These are phyloP conservation scores for Lycopodina hypogea DNA, from an alignment of 37 sponge, comb jelly and placozoan genomes.

Conservation along the genomic window DNA sequence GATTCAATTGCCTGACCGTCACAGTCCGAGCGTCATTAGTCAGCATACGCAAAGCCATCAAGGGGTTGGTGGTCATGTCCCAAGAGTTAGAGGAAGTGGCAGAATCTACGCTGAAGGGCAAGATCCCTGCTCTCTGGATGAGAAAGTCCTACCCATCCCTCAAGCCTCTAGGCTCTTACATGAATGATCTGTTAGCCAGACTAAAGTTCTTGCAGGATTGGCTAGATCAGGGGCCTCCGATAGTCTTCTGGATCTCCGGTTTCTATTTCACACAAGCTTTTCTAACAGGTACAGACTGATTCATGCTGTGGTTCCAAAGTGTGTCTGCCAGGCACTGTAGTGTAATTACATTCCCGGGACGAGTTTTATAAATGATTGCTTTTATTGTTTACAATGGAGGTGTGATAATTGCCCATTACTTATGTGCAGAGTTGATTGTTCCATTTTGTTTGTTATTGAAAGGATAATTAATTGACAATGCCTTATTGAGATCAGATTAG, in stretches of 20 bases:
- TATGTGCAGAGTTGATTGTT: too few species aligned
- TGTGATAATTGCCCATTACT: too few species aligned
- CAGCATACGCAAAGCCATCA: slow-evolving; percentile 99
- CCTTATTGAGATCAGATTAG: too few species aligned
- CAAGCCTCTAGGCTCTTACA: slow-evolving; percentile 96
- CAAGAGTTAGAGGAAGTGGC: slow-evolving; percentile 95
- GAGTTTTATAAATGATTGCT: neutral
- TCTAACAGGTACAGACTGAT: slow-evolving; percentile 83
- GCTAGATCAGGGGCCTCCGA: slow-evolving; percentile 94
- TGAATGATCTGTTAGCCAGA: slow-evolving; percentile 94
- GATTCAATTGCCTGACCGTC: slow-evolving; percentile 90
- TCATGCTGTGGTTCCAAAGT: too few species aligned
- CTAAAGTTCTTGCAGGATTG: slow-evolving; percentile 97
- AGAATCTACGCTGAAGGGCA: slow-evolving; percentile 87
- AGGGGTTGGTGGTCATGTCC: slow-evolving; percentile 99
- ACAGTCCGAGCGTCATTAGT: slow-evolving; percentile 77
- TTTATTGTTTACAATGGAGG: neutral
- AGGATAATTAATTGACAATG: too few species aligned
- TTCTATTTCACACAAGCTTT: slow-evolving; percentile 99
- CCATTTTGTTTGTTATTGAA: too few species aligned
- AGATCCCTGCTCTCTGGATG: slow-evolving; percentile 98
- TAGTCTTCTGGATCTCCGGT: slow-evolving; percentile 97
- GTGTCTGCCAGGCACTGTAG: neutral
- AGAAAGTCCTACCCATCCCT: slow-evolving; percentile 98
- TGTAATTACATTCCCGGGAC: too few species aligned